phyloP scores from a whole-genome alignment of 2,797 vertebrate genomes.

The Thamnophis elegans region DNA sequence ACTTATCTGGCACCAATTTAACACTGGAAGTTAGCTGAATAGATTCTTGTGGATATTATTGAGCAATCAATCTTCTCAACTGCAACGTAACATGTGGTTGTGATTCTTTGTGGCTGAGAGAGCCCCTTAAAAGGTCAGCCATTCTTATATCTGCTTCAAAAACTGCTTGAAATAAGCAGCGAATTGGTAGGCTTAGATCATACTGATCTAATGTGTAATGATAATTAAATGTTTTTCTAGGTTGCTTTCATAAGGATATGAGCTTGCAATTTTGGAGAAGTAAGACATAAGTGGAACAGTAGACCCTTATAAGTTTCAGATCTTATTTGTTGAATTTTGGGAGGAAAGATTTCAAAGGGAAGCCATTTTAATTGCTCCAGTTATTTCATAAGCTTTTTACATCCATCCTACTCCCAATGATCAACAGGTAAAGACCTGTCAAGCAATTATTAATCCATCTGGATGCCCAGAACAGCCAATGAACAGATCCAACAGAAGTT shows the following conservation, averaged over 20 bases:
- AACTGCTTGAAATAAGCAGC: neutral
- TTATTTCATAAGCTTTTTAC: neutral
- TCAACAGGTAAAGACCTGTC: neutral
- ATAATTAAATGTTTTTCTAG: neutral
- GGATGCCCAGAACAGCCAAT: neutral
- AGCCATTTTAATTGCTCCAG: neutral
- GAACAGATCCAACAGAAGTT: neutral
- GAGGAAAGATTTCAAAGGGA: neutral
- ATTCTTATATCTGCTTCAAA: no score
- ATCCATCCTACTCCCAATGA: neutral
- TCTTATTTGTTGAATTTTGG: neutral
- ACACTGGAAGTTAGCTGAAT: no score
- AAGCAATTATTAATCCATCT: neutral
- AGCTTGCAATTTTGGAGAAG: neutral
- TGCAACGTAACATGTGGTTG: no score
- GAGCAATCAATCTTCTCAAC: no score
- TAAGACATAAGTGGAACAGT: neutral
- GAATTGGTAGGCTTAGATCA: neutral
- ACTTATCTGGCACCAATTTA: no score
- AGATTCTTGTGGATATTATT: no score
- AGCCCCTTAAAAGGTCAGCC: no score
- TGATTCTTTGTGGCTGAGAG: no score
- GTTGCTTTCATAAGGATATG: neutral
- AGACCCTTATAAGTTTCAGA: neutral
- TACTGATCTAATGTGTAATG: neutral